Evolutionary conservation across 92 coral and sea anemone genomes (phyloP), one percentile per base, ranked within the genome.

Genomic region (Palythoa grandis): DNA sequence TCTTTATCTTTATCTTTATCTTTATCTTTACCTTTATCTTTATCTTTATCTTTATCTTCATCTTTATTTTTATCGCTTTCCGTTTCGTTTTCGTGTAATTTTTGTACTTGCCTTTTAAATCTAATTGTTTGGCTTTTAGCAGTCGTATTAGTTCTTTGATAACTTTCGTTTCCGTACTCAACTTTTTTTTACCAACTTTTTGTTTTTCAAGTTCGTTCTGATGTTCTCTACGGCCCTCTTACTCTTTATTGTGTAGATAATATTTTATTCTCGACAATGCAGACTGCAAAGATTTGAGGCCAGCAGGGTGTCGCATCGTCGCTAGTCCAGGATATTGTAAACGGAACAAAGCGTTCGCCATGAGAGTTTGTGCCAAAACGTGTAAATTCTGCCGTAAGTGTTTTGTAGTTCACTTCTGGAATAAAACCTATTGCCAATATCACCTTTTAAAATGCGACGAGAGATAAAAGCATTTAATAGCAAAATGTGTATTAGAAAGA

Each of bases 241-340:
- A 14, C 58, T 38, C 15, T 8, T 20, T 74, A 14, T 74, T 20
- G 12, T 13, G 8, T 19, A 65, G 0, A 4, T 12, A 25, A 63
- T 11, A 17, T 50, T 66, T 14, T 47, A 80, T 16, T 66, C 11
- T 80, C 3, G 15, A 1, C 23, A 48, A 23, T 80, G 39, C 85
- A 80, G 85, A 80, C 43, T 80, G 85, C 74, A 80, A 48, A 80
- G 85, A 80, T 60, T 52, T 80, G 43, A 80, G 85, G 47, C 85
- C 85, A 80, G 74, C 24, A 11, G 85, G 85, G 66, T 80, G 85
- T 23, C 85, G 85, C 13, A 9, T 80, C 19, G 40, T 80, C 11
- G 85, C 85, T 0, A 80, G 29, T 37, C 85, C 85, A 5, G 85
- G 23, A 16, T 80, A 80, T 48, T 80, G 85, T n/a, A 43, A 48